Percentiles rank a stretch among this genome's conserved stretches.
Conservation (phyloP, 2,113 vertebrate genomes). For the Ptilonorhynchus violaceus region DNA sequence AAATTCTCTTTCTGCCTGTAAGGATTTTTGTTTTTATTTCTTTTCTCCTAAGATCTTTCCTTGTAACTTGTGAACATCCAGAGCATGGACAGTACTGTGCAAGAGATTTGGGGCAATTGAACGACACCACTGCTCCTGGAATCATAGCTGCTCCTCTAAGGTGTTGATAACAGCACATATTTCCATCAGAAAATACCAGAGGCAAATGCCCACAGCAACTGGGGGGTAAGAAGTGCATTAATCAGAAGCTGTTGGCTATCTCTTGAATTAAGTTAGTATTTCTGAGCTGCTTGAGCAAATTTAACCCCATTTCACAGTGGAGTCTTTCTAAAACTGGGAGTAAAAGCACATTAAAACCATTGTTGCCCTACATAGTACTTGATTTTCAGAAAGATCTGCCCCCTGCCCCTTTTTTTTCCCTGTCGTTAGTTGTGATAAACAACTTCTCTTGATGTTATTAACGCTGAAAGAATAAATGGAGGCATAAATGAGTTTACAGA, state of each 20-base stretch:
- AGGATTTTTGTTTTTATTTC: background rate
- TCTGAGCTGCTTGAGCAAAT: background rate
- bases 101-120: background rate
- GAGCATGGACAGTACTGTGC: accelerated
- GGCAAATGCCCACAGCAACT: background rate
- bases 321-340: background rate
- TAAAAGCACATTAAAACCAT: background rate
- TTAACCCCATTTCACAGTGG: background rate
- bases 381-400: background rate
- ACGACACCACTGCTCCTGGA: background rate
- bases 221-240: background rate
- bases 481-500: background rate
- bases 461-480: background rate
- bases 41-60: background rate
- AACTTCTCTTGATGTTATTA: too few relatives aligned
- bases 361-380: accelerated
- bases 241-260: background rate
- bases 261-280: background rate
- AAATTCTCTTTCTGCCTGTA: background rate
- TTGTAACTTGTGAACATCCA: background rate
- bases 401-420: background rate
- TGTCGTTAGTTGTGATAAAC: background rate
- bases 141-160: background rate
- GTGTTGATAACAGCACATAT: background rate
- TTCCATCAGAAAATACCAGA: background rate